Evolutionary conservation across 2,113 vertebrate species (phyloP), one percentile per base, ranked within the genome.

Genomic region (Centropristis striata): DNA sequence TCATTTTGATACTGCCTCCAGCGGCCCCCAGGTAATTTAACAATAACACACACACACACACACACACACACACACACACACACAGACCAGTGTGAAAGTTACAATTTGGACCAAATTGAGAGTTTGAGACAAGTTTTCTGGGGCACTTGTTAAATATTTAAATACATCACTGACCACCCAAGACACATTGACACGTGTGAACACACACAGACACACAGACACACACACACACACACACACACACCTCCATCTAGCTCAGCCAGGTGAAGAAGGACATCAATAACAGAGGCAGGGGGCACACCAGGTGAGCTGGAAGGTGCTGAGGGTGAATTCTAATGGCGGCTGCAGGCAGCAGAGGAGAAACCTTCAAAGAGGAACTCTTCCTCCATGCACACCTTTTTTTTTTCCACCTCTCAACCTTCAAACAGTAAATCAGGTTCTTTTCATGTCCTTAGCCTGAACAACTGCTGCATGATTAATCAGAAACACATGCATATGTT

Each of bases 101-200:
- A 65, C 25, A 25, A 65, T 70, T 64, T 77, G 54, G 55, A 74
- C 57, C 61, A 65, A 71, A 63, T 32, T 54, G n/a, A 72, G 69
- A 86, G 79, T 75, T 78, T 63, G 44, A 76, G 64, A 76, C 61
- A 75, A 79, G 71, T 83, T 89, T 83, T 88, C 65, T 77, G 63
- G 86, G 83, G 53, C 75, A 80, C 49, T 71, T 84, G 54, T 77
- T 83, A 83, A 80, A 75, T 83, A 81, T 59, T 76, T 85, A 75
- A 83, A 85, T 37, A 76, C 65, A 78, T 64, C 64, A 41, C 44
- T 82, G 84, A 72, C 71, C 78, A 78, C 63, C 71, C 27, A 68
- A 65, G 27, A 75, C 65, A 67, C n/a, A 23, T 23, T 25, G 57
- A 49, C 49, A 39, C 1, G 0, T 28, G 18, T 7, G 51, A 39